Base-by-base conservation (phyloP, 1,140 invertebrate species). In the Drosophila sp. region DNA sequence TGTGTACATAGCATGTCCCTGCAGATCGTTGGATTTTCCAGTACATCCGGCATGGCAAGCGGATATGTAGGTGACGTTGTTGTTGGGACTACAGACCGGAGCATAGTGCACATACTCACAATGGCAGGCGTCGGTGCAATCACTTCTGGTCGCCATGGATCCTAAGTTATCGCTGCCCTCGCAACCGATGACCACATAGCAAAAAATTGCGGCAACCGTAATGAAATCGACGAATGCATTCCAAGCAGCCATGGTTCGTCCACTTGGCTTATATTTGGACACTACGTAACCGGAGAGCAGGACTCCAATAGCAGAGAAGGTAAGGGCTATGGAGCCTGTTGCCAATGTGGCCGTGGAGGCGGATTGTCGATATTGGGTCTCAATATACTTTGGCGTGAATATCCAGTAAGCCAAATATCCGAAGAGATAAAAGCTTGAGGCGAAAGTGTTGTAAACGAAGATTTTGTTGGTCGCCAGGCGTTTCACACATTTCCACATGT, bases 371-470 rank as follows among this genome's bases (percentile, higher is more conserved):
- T 95, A 96, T 80, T 96, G 95, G 0, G 94, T 94, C 92, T 96
- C 95, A 38, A 96, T 95, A 57, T 96, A 96, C 81, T 96, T 96
- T 0, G 95, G 95, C 78, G 95, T 94, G 73, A 95, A 96, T 11
- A 95, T 95, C 94, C 94, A 95, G 75, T 95, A 96, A 0, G 95
- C 95, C 91, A 95, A 94, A 75, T 95, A 95, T 0, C 95, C 95
- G 65, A 96, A 93, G 2, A 95, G 93, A 80, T 95, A 95, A 56
- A 96, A 95, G 0, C 95, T 93, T 0, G 94, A 93, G 0, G 94
- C 93, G 0, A 95, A 86, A 61, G 94, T 94, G 72, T 96, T 95
- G 81, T 93, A 95, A 82, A 95, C 94, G 6, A 95, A 92, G 0
- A 95, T 93, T 7, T 92, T 94, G 78, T 96, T 96, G 4, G 79